phyloP scores from a whole-genome alignment of 2,113 vertebrate genomes.

The Camelus dromedarius region DNA sequence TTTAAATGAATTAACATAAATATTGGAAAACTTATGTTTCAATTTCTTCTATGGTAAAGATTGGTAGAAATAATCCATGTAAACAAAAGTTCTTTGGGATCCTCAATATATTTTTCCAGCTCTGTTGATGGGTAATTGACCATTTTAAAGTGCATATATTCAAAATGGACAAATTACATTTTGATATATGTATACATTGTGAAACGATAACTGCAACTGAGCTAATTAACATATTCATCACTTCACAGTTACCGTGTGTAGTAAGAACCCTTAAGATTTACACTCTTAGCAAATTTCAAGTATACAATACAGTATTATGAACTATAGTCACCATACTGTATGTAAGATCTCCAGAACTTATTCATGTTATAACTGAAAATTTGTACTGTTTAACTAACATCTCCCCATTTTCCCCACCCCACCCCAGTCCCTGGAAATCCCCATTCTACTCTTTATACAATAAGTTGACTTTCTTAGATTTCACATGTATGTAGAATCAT shows the following conservation, averaged over 20 bases:
- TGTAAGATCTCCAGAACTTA: background rate
- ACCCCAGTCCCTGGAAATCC: background rate
- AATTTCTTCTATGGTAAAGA: slow-evolving; percentile 20
- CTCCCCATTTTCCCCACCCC: background rate
- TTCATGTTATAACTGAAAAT: background rate
- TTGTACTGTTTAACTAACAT: background rate
- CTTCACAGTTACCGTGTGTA: background rate
- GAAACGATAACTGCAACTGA: background rate
- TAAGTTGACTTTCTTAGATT: background rate
- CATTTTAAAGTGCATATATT: background rate
- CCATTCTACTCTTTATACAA: background rate
- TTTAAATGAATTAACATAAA: background rate
- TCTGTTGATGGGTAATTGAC: background rate
- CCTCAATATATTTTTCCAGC: background rate
- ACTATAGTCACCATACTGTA: background rate
- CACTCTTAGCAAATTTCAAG: background rate
- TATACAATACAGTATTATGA: background rate
- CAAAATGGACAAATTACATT: background rate
- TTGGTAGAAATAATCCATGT: background rate
- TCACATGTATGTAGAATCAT: background rate
- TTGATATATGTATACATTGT: background rate
- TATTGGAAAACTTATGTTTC: background rate
- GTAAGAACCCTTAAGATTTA: background rate
- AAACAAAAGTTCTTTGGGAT: background rate
- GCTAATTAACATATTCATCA: background rate